Base-by-base conservation (phyloP, 2,797 vertebrate species). In the Sebastiscus albofasciatus region DNA sequence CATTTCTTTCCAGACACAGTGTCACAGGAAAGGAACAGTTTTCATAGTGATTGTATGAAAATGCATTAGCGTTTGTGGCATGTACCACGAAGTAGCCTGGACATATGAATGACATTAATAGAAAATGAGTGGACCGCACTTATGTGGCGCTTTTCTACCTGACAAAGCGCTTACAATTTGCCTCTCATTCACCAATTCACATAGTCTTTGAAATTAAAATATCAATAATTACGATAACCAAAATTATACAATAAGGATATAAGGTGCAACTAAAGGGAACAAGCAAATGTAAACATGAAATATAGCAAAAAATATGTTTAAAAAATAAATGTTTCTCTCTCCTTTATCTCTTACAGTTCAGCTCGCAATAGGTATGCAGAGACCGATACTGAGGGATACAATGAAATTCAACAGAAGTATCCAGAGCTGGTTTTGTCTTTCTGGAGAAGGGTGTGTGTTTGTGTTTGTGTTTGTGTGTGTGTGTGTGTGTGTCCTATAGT, bases 41-140 rank as follows among this genome's bases (percentile, higher is more conserved):
- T 67, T 68, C 26, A 33, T 59, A 64, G 36, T 54, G 18, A 64
- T 56, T 72, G 24, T 62, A 65, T 58, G 54, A 69, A 73, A 72
- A 58, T 66, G 5, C 3, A 31, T 24, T 20, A 61, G 31, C 29
- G 65, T 34, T 64, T 66, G 34, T 71, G 42, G 2, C 31, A 46
- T 39, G 4, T 29, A n/a, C 61, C 34, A 36, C 46, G 67, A 74
- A 18, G 56, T 31, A 62, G 61, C 36, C 20, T 14, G 9, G n/a
- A 49, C 11, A 39, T n/a, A 42, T 20, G 11, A 33, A 39, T 34
- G 20, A 55, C 13, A 54, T 31, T 26, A 26, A 58, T 18, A 2
- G 59, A 18, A 36, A 27, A 10, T 13, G 14, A 42, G 39, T 33
- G 26, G 13, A 58, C 13, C 9, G 1, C 26, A 59, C 24, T 16